phyloP scores from a whole-genome alignment of 30 jellyfish, hydroid and myxozoan species.

The Pseudorhiza aurosa region DNA sequence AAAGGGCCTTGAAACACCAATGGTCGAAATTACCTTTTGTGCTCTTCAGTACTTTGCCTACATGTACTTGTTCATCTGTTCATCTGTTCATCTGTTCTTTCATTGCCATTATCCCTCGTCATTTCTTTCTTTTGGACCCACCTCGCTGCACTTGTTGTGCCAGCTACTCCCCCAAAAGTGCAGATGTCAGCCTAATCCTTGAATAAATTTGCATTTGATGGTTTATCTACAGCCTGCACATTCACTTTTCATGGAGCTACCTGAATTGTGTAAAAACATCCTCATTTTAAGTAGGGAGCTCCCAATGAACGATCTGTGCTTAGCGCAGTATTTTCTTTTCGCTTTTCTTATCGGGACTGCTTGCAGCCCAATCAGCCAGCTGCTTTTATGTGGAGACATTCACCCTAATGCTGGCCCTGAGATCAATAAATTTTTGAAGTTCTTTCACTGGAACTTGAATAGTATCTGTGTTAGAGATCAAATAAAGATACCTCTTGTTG shows the following conservation, averaged over 20 bases:
- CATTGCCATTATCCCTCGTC: too few relatives aligned
- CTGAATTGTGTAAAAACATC: slow-evolving; percentile 29
- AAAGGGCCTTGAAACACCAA: slow-evolving; percentile 40
- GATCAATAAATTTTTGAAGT: background rate
- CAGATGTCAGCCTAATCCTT: slow-evolving; percentile 28
- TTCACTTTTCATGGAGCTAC: slow-evolving; percentile 28
- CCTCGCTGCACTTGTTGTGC: slow-evolving; percentile 39
- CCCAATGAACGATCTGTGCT: slow-evolving; percentile 35
- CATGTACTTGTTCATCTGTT: slow-evolving; percentile 5
- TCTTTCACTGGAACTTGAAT: background rate
- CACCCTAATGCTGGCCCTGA: background rate
- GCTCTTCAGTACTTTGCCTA: background rate
- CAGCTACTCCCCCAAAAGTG: slow-evolving; percentile 27
- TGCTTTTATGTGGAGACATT: background rate
- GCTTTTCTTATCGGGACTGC: slow-evolving; percentile 29
- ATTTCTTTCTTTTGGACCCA: slow-evolving; percentile 18
- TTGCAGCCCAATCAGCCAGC: background rate
- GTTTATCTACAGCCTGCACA: slow-evolving; percentile 12
- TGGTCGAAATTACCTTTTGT: slow-evolving; percentile 3
- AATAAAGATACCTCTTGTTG: background rate
- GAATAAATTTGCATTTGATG: slow-evolving; percentile 26
- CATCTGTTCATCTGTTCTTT: too few relatives aligned
- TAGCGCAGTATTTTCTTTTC: slow-evolving; percentile 33
- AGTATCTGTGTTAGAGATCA: background rate
- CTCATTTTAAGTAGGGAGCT: slow-evolving; percentile 33